These are phyloP conservation scores for Nerophis lumbriciformis DNA, from an alignment of 2,113 vertebrate genomes.

Conservation along the genomic window DNA sequence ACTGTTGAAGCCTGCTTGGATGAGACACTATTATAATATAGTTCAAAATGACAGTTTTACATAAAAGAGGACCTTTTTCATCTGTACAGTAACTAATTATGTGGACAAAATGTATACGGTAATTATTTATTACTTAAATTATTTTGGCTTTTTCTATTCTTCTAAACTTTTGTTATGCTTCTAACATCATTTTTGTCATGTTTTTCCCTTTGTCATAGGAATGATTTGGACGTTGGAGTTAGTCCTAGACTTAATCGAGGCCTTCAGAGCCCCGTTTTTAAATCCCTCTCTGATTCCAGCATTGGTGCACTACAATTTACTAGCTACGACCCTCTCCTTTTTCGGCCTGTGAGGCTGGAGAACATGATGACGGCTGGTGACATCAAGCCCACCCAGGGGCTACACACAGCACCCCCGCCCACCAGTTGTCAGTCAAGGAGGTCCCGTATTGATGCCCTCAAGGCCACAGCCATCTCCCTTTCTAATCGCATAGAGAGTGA, in stretches of 20 bases:
- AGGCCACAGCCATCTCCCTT: slow-evolving; percentile 89
- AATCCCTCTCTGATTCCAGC: slow-evolving; percentile 16
- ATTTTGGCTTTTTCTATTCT: background rate
- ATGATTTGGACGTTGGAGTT: slow-evolving; percentile 70
- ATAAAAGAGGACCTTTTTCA: too few relatives aligned
- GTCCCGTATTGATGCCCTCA: slow-evolving; percentile 85
- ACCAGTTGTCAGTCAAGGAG: slow-evolving; percentile 69
- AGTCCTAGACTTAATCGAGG: slow-evolving; percentile 71
- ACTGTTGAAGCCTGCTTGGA: too few relatives aligned
- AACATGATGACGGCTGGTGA: slow-evolving; percentile 47
- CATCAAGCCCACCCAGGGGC: slow-evolving; percentile 36
- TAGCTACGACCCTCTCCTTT: slow-evolving; percentile 68
- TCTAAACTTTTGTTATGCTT: background rate
- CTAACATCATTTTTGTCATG: background rate
- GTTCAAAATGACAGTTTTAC: too few relatives aligned
- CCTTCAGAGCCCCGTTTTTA: slow-evolving; percentile 61
- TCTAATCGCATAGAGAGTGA: slow-evolving; percentile 89
- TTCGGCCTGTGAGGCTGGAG: slow-evolving; percentile 77
- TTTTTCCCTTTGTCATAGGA: slow-evolving; percentile 62
- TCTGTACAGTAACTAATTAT: background rate
- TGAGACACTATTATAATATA: too few relatives aligned
- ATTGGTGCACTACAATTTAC: slow-evolving; percentile 38
- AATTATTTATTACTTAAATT: too few relatives aligned
- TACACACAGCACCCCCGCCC: slow-evolving; percentile 52
- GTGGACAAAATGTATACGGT: background rate